Evolutionary conservation across 2,888 invertebrate species (phyloP), one percentile per base, ranked within the genome.

Genomic region (Sicus ferrugineus): DNA sequence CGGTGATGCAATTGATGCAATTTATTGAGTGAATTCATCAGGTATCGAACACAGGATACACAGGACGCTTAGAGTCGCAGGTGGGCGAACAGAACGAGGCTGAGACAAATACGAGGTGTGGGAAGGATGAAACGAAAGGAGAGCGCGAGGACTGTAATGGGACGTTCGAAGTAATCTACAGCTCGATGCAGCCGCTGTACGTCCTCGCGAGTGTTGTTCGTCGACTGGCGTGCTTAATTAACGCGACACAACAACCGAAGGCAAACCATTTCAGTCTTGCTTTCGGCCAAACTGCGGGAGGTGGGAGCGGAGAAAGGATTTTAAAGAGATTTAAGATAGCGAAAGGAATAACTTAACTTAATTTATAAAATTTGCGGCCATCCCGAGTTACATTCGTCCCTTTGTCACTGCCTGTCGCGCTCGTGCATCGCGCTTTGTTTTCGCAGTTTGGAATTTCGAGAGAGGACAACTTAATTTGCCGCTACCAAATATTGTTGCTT

Each of bases 11-110:
- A 54, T 68, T 52, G 68, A 56, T 56, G 56, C 68, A 58, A 56
- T 63, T 56, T 56, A 68, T 68, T 63, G 63, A 62, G 62, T 31
- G 42, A 68, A 63, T 68, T 68, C 56, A 63, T 63, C 63, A 23
- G 54, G 56, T 42, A 68, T 63, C 64, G 63, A 68, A 50, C 26
- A 42, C 38, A 54, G 48, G n/a, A n/a, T n/a, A n/a, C n/a, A n/a
- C n/a, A n/a, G n/a, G n/a, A n/a, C n/a, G n/a, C n/a, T n/a, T n/a
- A n/a, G n/a, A n/a, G n/a, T n/a, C n/a, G 38, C 30, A 50, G 1
- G 50, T 31, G 30, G 38, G 54, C 21, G 26, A 62, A 46, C 28
- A n/a, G 48, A 26, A 50, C 48, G n/a, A 5, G 4, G 50, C 14
- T 21, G 23, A 50, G 4, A 2, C 1, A 21, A 50, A 21, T 21